Base-by-base conservation (phyloP, 1,140 invertebrate species). In the Bemisia tabaci region DNA sequence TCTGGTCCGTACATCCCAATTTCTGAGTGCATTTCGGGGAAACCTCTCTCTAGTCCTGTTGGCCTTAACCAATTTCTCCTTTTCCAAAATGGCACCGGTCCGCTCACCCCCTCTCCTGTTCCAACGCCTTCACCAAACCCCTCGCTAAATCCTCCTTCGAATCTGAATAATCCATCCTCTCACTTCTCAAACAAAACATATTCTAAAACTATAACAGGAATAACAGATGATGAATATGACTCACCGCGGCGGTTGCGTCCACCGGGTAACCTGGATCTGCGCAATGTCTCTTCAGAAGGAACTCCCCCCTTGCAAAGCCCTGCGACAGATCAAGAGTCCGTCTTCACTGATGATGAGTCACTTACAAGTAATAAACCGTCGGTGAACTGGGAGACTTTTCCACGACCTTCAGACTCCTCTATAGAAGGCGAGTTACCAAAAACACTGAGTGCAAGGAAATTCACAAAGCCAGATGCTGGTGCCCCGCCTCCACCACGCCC, bases 11-110 rank as follows among this genome's bases (percentile, higher is more conserved):
- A 91, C 72, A 91, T 91, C 78, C 84, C 87, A 25, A 87, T 91
- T 70, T 94, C 90, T 66, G 91, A 95, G 77, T 96, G 94, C 76
- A 88, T 91, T 69, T 92, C 92, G 65, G 94, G 94, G 60, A 84
- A 82, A 68, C 83, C 85, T 12, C 76, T 82, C 59, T 66, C 70
- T 27, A 71, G 66, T 48, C 67, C 68, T 0, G 67, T 67, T 26
- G 68, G 68, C 25, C 27, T 70, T 1, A 68, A 60, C 25, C 59
- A 64, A 26, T 68, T 70, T 39, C 27, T 70, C n/a, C 62, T 59
- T 27, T 39, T 66, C 5, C 68, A 69, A 39, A 39, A 59, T 12
- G 22, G n/a, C 11, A 61, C n/a, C 60, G 24, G 24, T 11, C n/a
- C 24, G 22, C 11, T 61, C 5, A 61, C 60, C 5, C 24, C 60